These are phyloP conservation scores for Neogale vison DNA, from an alignment of 2,113 vertebrate species.

Conservation along the genomic window DNA sequence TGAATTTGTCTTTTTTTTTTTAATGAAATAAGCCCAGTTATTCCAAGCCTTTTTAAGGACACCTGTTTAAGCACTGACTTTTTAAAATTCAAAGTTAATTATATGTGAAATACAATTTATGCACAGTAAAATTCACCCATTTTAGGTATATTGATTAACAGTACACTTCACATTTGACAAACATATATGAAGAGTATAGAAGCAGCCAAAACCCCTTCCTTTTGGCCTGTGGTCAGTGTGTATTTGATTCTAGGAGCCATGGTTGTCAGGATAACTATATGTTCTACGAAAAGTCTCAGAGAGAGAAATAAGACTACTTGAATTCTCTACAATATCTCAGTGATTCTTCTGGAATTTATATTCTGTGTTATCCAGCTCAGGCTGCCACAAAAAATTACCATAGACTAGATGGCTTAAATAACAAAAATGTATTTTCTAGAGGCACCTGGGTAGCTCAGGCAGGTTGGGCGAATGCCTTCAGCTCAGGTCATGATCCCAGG, in stretches of 20 bases:
- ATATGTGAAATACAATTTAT: neutral
- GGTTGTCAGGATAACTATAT: neutral
- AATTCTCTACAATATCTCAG: neutral
- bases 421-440: neutral
- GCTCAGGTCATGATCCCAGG: too few relatives aligned
- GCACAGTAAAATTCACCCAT: neutral
- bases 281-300: neutral
- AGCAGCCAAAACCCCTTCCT: neutral
- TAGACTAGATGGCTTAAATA: neutral
- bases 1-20: neutral
- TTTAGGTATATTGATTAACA: neutral
- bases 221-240: neutral
- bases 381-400: neutral
- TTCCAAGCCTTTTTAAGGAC: neutral
- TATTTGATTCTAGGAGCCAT: neutral
- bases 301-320: neutral
- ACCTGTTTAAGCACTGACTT: neutral
- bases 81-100: neutral
- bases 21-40: constrained; percentile 3
- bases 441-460: too few relatives aligned
- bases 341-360: neutral
- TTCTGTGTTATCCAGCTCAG: neutral
- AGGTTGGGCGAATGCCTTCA: too few relatives aligned
- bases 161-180: neutral
- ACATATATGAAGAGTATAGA: neutral